Evolutionary conservation across 92 coral and sea anemone species (phyloP).

Genomic region (Desmophyllum pertusum): DNA sequence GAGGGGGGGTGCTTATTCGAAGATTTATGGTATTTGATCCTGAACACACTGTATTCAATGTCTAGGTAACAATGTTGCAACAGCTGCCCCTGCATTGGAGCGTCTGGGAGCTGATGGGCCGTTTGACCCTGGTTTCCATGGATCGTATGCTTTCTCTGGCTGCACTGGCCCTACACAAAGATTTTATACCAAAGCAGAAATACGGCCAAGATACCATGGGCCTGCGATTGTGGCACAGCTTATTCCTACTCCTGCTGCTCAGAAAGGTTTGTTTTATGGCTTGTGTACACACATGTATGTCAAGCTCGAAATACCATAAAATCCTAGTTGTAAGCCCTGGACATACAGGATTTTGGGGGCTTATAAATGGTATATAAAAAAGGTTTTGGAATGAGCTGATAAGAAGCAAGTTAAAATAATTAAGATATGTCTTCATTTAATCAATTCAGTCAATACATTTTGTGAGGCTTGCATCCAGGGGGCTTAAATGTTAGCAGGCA

Average conservation of each 20-base stretch:
- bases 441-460: too few relatives aligned
- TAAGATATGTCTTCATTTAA: too few relatives aligned
- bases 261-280: constrained; percentile 68
- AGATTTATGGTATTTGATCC: background rate
- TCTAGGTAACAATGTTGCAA: constrained; percentile 75
- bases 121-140: constrained; percentile 77
- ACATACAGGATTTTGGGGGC: too few relatives aligned
- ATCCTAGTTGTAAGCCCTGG: too few relatives aligned
- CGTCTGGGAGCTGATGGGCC: constrained; percentile 88
- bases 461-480: too few relatives aligned
- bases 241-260: constrained; percentile 95
- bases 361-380: too few relatives aligned
- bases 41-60: background rate
- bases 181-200: constrained; percentile 85
- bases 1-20: too few relatives aligned
- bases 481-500: too few relatives aligned
- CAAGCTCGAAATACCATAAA: too few relatives aligned
- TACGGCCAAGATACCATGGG: constrained; percentile 91
- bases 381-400: too few relatives aligned
- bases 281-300: too few relatives aligned
- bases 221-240: constrained; percentile 89
- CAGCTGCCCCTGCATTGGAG: constrained; percentile 83
- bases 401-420: too few relatives aligned
- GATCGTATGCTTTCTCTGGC: constrained; percentile 93
- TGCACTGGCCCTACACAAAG: constrained; percentile 82